Base-by-base conservation (phyloP, 2,113 vertebrate genomes). In the Rhinoderma darwinii region DNA sequence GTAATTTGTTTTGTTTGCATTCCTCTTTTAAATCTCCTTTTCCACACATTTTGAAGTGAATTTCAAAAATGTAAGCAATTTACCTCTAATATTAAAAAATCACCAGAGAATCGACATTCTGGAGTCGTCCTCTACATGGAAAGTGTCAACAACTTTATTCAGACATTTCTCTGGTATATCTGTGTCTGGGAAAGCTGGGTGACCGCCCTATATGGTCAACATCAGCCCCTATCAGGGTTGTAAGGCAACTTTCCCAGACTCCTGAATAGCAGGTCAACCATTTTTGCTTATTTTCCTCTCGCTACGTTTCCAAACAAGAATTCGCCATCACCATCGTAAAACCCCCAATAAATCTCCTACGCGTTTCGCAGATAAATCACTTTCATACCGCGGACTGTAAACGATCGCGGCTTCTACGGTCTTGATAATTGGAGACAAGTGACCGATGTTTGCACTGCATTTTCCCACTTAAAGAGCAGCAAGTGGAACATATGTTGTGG, bases 351-450 rank as follows among this genome's bases (percentile, higher is more conserved):
- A 82, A 66, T 68, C 81, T 50, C 39, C 59, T 50, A 20, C 63
- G 44, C 63, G 4, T 51, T 50, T 25, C n/a, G 8, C 82, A 37
- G 63, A 83, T 83, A 47, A 72, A 83, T 83, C 63, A 83, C 59
- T 51, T 70, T 70, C 50, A 41, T 70, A 72, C 43, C 63, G 70
- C 41, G 47, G 8, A 50, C 43, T 72, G 43, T 11, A 72, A 35
- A 18, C 7, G 43, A 47, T 72, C 39, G 35, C 43, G 18, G 27
- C 41, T 83, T 83, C 82, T 35, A 70, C 82, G 35, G 63, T 72
- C 82, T 37, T 72, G 61, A 83, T 72, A 72, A 83, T 72, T 51
- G 35, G 66, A 83, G 82, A 83, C 82, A 72, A 83, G 70, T 83
- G 82, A 59, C 82, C 63, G 82, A 35, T 51, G 5, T 32, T 27